Percentiles rank a stretch among this genome's conserved stretches.
These are phyloP conservation scores for human DNA, from an alignment of 2,113 vertebrate species.

Conservation along the genomic window GRCh38 chr2:121077501-121078000, in stretches of 20 bases:
- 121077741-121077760: not conserved
- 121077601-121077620: not conserved
- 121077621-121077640: not conserved
- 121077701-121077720: not conserved
- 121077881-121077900: not conserved
- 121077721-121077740: not conserved
- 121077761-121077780: not conserved
- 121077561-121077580: not conserved
- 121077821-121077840: not conserved
- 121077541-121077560: not conserved
- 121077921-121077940: not conserved
- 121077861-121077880: not conserved
- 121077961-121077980: fast-evolving
- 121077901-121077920: not conserved
- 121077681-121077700: not conserved
- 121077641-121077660: not conserved
- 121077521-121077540: not conserved
- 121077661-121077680: not conserved
- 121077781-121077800: not conserved
- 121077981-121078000: not conserved
- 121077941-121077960: not conserved
- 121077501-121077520: not conserved
- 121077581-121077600: fast-evolving
- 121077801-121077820: fast-evolving
- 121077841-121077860: not conserved